Percentiles rank a stretch among this genome's conserved stretches.
phyloP scores from a whole-genome alignment of 2,797 vertebrate species.

The Tragelaphus oryx region DNA sequence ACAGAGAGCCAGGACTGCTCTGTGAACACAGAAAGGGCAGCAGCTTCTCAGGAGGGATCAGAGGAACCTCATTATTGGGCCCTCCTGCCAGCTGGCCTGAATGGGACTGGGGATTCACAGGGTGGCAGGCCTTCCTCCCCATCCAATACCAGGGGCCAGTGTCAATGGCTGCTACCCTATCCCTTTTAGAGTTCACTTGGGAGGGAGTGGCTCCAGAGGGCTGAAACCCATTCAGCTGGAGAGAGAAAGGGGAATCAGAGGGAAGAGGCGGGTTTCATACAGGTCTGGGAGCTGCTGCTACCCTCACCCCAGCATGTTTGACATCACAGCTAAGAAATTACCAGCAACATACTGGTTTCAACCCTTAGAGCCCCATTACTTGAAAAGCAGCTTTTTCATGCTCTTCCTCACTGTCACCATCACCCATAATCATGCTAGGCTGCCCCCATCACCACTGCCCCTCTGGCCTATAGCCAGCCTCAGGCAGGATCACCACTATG shows the following conservation, averaged over 20 bases:
- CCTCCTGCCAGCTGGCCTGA: slow-evolving; percentile 31
- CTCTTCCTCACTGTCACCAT: not conserved
- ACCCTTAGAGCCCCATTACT: not conserved
- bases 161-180: not conserved
- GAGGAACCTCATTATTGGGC: slow-evolving; percentile 50
- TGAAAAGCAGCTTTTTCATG: not conserved
- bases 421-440: not conserved
- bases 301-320: not conserved
- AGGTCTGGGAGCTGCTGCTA: not conserved
- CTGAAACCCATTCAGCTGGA: not conserved
- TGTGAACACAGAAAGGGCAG: slow-evolving; percentile 69
- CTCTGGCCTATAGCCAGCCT: not conserved
- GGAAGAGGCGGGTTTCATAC: not conserved
- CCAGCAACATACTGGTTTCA: not conserved
- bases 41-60: slow-evolving; percentile 64
- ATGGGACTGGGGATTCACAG: not conserved
- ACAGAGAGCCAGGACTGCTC: slow-evolving; percentile 69
- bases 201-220: not conserved
- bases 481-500: not conserved
- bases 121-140: not conserved
- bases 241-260: not conserved
- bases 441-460: not conserved
- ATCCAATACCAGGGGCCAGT: not conserved
- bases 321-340: not conserved
- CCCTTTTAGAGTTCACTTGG: not conserved